Evolutionary conservation across 2,888 invertebrate genomes (phyloP), one percentile per base, ranked within the genome.

Genomic region (Charanyca ferruginea): DNA sequence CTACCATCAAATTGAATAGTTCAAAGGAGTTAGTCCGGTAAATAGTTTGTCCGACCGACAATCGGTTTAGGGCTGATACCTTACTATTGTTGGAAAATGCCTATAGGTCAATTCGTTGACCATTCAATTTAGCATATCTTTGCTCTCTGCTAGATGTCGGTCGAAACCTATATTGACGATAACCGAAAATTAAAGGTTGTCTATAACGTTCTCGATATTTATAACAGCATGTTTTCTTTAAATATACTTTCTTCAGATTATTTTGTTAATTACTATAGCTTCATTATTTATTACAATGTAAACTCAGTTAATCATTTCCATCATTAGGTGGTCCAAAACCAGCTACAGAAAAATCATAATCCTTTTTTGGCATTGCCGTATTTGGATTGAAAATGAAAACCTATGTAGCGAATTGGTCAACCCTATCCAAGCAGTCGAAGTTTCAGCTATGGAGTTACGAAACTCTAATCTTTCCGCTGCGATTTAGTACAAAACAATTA

Each of bases 401-500:
- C n/a, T n/a, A n/a, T n/a, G n/a, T n/a, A n/a, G n/a, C n/a, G n/a
- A n/a, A n/a, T n/a, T n/a, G n/a, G n/a, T n/a, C 77, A 81, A 41
- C 81, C 81, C 81, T 81, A 60, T 6, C 0, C 1, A 8, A 53
- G 18, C 45, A 47, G 64, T 58, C 62, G 6, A 81, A 77, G 75
- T 79, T 81, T 35, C 32, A 66, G 66, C 69, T 41, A 62, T 70
- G 62, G 73, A 79, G 81, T 81, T 81, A 55, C 63, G 38, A 38
- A 81, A 81, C 77, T 81, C 70, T 81, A 81, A 81, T 81, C 81
- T 81, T 81, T 77, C 80, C 81, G 54, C 57, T 18, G 74, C 81
- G 81, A 81, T 81, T 81, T 74, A 79, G 75, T 73, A 81, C 77
- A 68, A 81, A 79, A 81, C 81, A 81, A 81, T 81, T 81, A 81